Percentiles rank a stretch among this genome's conserved stretches.
phyloP scores from a whole-genome alignment of 2,888 invertebrate genomes.

The Megalurothrips usitatus region DNA sequence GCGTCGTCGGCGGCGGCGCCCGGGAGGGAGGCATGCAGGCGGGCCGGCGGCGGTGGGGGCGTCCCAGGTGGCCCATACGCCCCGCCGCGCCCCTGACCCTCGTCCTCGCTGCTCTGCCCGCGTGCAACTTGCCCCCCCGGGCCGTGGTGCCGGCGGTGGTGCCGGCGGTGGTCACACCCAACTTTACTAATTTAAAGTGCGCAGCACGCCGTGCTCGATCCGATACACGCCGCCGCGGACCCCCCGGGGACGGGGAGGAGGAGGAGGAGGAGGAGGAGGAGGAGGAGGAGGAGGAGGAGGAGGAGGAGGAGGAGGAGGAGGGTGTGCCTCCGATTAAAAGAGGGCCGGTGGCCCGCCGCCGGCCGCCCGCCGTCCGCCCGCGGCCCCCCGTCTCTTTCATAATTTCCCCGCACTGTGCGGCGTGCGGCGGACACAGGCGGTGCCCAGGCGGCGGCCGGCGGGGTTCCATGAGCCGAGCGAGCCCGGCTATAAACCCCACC shows the following conservation, averaged over 20 bases:
- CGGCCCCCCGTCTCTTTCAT: neutral
- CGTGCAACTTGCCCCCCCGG: neutral
- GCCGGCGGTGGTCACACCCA: neutral
- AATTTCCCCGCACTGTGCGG: neutral
- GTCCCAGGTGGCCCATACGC: neutral
- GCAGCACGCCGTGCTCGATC: neutral
- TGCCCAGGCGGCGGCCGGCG: neutral
- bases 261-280: neutral
- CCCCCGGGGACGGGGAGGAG: neutral
- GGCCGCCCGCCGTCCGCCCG: too few species aligned
- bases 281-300: neutral
- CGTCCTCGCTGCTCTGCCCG: neutral
- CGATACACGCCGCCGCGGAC: neutral
- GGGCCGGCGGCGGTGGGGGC: neutral
- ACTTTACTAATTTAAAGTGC: neutral
- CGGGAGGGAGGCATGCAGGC: neutral
- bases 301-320: too few species aligned
- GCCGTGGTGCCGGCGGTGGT: neutral
- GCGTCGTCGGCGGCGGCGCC: neutral
- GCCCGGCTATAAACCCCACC: conserved; percentile 3
- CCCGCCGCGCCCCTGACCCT: neutral
- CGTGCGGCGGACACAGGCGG: neutral
- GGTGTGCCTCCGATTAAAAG: too few species aligned
- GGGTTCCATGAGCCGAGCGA: neutral
- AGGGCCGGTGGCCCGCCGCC: too few species aligned